Evolutionary conservation across 2,888 invertebrate genomes (phyloP).

Genomic region (Helobdella robusta): DNA sequence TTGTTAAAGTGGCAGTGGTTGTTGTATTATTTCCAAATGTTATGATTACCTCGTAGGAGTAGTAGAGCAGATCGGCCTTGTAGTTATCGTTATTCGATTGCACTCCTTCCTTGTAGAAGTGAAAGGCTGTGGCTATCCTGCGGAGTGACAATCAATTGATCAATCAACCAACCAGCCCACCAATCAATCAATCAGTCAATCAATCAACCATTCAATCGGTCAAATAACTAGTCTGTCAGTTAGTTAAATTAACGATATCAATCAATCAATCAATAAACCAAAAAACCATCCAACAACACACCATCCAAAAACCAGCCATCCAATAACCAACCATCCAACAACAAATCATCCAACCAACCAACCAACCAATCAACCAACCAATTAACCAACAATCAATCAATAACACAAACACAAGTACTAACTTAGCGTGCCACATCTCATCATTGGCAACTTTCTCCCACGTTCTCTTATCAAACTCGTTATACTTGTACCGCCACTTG

Average conservation of each 20-base stretch:
- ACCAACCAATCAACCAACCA: too few species aligned
- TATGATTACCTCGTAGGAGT: constrained; percentile 41
- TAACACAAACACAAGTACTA: constrained; percentile 30
- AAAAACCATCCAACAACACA: too few species aligned
- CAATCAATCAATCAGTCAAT: too few species aligned
- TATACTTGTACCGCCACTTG: constrained; percentile 40
- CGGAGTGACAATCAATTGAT: not conserved
- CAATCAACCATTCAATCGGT: too few species aligned
- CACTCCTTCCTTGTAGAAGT: constrained; percentile 38
- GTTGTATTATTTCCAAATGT: too few species aligned
- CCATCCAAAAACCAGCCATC: too few species aligned
- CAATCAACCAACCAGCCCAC: too few species aligned
- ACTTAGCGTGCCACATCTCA: constrained; percentile 48
- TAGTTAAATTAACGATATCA: constrained; percentile 1
- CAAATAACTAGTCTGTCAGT: not conserved
- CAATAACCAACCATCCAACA: too few species aligned
- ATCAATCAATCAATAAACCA: too few species aligned
- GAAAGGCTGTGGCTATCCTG: constrained; percentile 40
- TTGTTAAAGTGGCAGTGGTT: too few species aligned
- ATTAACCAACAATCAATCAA: too few species aligned
- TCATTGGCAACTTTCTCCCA: constrained; percentile 46
- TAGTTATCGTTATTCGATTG: constrained; percentile 26
- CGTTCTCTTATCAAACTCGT: constrained; percentile 38
- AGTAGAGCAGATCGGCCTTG: constrained; percentile 34
- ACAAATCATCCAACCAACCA: too few species aligned